These are phyloP conservation scores for Epinotia bilunana DNA, from an alignment of 2,888 invertebrate genomes.

Conservation along the genomic window DNA sequence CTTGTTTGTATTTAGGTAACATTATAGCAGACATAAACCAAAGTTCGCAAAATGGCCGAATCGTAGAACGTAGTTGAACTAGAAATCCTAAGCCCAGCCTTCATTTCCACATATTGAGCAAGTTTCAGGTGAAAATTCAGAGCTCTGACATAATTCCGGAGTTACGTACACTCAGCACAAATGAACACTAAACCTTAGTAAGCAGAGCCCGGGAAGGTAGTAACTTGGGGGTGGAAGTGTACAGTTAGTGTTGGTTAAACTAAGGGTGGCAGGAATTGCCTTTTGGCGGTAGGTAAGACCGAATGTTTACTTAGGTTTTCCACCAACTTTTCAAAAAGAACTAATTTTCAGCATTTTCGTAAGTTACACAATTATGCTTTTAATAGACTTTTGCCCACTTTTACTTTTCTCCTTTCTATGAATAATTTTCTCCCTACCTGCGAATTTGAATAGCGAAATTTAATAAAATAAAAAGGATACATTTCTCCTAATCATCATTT, in stretches of 20 bases:
- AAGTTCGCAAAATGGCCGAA: conserved; percentile 4
- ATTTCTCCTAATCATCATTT: neutral
- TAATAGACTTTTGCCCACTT: too few species aligned
- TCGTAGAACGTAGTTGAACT: conserved; percentile 3
- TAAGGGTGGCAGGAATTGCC: conserved; percentile 9
- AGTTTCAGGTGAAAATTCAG: conserved; percentile 37
- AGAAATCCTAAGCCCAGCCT: conserved; percentile 7
- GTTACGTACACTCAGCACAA: conserved; percentile 43
- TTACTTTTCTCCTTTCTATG: too few species aligned
- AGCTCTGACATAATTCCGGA: conserved; percentile 25
- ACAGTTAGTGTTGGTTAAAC: conserved; percentile 6
- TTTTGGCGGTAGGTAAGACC: neutral
- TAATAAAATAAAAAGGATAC: neutral
- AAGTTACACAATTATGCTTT: too few species aligned
- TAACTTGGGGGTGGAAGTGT: conserved; percentile 15
- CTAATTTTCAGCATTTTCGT: neutral
- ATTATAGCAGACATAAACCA: neutral
- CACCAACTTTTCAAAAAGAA: neutral
- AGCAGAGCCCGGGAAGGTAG: conserved; percentile 10
- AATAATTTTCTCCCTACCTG: too few species aligned
- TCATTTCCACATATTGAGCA: conserved; percentile 28
- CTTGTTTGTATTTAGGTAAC: neutral
- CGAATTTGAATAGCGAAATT: too few species aligned
- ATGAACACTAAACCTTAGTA: conserved; percentile 39
- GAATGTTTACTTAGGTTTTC: neutral